Conservation (phyloP, 1,140 invertebrate species). For the Rhynchophorus ferrugineus region DNA sequence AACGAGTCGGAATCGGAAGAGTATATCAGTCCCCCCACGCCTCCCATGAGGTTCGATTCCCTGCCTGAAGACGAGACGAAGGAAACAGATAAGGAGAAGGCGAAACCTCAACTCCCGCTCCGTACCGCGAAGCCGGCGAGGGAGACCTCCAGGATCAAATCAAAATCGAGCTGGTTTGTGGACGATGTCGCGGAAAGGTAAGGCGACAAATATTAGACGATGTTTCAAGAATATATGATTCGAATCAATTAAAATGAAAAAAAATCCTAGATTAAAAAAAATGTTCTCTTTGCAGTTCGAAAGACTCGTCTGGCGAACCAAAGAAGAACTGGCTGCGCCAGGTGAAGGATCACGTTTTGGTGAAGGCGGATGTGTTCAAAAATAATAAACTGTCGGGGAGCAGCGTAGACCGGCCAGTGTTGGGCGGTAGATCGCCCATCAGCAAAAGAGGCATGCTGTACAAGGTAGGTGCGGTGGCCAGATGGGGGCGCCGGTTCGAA, state of each 20-base stretch:
- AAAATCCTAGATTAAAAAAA: slow-evolving; percentile 24
- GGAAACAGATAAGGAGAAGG: slow-evolving; percentile 6
- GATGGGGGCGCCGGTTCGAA: no score
- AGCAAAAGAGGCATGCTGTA: slow-evolving; percentile 39
- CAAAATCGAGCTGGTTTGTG: slow-evolving; percentile 32
- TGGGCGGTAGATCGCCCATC: slow-evolving; percentile 27
- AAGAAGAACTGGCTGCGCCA: slow-evolving; percentile 33
- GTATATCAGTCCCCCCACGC: slow-evolving; percentile 42
- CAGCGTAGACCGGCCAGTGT: slow-evolving; percentile 28
- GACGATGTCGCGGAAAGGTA: neutral
- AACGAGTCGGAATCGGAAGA: slow-evolving; percentile 37
- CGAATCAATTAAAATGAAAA: no score
- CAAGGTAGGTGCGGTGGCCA: no score
- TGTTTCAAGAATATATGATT: no score
- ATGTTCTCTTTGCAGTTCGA: no score
- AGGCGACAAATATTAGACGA: neutral
- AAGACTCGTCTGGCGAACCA: slow-evolving; percentile 1
- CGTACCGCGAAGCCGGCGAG: no score
- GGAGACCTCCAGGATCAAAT: slow-evolving; percentile 6
- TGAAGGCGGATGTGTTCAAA: slow-evolving; percentile 34
- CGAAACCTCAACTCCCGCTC: neutral
- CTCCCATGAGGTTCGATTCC: slow-evolving; percentile 46
- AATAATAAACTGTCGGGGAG: slow-evolving; percentile 19
- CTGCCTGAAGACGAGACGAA: slow-evolving; percentile 28
- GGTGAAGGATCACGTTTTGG: slow-evolving; percentile 29